These are phyloP conservation scores for Pegoplata infirma DNA, from an alignment of 2,888 invertebrate species.

Conservation along the genomic window DNA sequence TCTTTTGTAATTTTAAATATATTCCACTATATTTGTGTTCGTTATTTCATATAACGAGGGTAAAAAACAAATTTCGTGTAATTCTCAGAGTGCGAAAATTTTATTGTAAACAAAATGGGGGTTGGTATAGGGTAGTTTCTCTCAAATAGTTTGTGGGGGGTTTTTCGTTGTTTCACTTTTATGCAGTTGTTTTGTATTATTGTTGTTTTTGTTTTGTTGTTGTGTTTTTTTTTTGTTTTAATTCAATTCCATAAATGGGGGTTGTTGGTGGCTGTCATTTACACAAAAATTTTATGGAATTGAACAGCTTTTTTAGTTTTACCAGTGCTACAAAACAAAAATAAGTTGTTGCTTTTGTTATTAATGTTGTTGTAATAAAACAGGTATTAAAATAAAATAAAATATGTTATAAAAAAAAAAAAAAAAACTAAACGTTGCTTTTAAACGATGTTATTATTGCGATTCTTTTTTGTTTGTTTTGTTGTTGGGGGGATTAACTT, in stretches of 20 bases:
- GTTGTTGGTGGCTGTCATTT: conserved; percentile 42
- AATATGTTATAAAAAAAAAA: conserved; percentile 10
- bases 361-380: conserved; percentile 1
- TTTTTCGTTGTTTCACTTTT: conserved; percentile 22
- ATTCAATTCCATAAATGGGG: conserved; percentile 52
- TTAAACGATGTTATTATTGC: neutral
- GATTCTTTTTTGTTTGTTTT: neutral
- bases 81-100: neutral
- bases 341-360: conserved; percentile 15
- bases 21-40: neutral
- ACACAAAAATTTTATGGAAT: conserved; percentile 1
- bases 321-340: neutral
- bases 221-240: conserved; percentile 15
- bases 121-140: conserved; percentile 34
- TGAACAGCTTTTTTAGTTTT: neutral
- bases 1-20: conserved; percentile 1
- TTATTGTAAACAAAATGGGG: conserved; percentile 22
- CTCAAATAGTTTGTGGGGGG: conserved; percentile 18
- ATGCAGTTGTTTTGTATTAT: neutral
- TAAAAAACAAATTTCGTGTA: conserved; percentile 1
- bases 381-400: conserved; percentile 11
- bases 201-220: no score
- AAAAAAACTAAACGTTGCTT: no score
- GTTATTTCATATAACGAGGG: neutral
- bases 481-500: neutral